Conservation (phyloP, 35 echinoderm and acorn worm species). For the Strongylocentrotus purpuratus region DNA sequence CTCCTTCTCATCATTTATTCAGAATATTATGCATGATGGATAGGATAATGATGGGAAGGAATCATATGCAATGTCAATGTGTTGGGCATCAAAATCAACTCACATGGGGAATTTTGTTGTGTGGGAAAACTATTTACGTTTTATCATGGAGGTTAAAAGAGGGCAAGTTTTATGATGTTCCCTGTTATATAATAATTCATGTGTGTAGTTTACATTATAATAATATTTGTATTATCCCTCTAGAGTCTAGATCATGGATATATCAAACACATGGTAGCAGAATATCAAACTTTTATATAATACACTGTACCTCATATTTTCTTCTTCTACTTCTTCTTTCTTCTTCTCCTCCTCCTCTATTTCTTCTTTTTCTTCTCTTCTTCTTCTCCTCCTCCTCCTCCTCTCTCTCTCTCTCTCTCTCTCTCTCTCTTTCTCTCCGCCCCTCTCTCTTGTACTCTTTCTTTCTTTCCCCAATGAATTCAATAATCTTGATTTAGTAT, state of each 20-base stretch:
- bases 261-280: too few species aligned
- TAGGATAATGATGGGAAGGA: neutral
- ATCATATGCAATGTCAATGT: too few species aligned
- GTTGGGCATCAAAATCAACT: too few species aligned
- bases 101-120: neutral
- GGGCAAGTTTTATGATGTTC: too few species aligned
- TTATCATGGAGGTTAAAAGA: neutral
- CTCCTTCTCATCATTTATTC: neutral
- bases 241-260: too few species aligned
- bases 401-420: neutral
- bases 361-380: neutral
- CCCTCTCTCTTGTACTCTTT: neutral
- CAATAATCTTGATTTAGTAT: neutral
- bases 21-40: neutral
- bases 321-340: neutral
- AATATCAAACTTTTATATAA: too few species aligned
- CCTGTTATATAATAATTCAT: too few species aligned
- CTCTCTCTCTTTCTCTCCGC: neutral
- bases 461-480: neutral
- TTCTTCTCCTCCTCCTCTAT: too few species aligned
- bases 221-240: too few species aligned
- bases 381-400: neutral
- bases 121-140: neutral
- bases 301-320: neutral
- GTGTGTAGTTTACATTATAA: too few species aligned